Evolutionary conservation across 2,888 invertebrate species (phyloP).

Genomic region (Aquatica leii): DNA sequence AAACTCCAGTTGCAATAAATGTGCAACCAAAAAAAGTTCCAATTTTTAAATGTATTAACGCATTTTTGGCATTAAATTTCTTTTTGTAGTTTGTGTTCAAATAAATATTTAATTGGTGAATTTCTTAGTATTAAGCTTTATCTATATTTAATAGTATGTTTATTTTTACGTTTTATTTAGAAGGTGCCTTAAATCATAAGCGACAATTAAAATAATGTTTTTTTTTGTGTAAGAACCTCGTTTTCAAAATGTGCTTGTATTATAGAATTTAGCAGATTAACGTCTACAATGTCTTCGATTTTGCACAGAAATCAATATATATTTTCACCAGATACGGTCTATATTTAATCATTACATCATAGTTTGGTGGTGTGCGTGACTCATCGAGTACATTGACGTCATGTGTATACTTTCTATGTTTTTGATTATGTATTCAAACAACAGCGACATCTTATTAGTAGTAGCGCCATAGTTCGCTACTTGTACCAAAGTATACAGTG

Average conservation of each 20-base stretch:
- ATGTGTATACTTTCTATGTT: no score
- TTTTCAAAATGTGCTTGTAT: not conserved
- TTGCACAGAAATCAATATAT: conserved; percentile 12
- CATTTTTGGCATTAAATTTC: conserved; percentile 10
- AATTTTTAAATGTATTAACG: not conserved
- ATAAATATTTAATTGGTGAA: conserved; percentile 24
- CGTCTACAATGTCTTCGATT: not conserved
- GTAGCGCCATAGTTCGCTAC: no score
- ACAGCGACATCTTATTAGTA: no score
- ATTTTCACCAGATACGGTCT: no score
- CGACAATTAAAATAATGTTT: not conserved
- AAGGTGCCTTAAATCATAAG: conserved; percentile 27
- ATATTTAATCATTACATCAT: no score
- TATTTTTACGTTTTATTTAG: conserved; percentile 17
- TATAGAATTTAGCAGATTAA: not conserved
- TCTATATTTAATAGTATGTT: conserved; percentile 1
- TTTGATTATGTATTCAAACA: no score
- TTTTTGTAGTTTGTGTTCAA: conserved; percentile 22
- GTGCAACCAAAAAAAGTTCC: not conserved
- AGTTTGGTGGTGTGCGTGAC: no score
- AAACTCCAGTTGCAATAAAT: no score
- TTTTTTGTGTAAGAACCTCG: not conserved
- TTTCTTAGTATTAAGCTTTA: conserved; percentile 9
- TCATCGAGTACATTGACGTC: no score
- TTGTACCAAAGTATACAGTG: no score